A percentile compares a stretch with the other conserved stretches of the same genome.
Conservation (phyloP, 1,140 invertebrate genomes). For the Drosophila parabipectinata region DNA sequence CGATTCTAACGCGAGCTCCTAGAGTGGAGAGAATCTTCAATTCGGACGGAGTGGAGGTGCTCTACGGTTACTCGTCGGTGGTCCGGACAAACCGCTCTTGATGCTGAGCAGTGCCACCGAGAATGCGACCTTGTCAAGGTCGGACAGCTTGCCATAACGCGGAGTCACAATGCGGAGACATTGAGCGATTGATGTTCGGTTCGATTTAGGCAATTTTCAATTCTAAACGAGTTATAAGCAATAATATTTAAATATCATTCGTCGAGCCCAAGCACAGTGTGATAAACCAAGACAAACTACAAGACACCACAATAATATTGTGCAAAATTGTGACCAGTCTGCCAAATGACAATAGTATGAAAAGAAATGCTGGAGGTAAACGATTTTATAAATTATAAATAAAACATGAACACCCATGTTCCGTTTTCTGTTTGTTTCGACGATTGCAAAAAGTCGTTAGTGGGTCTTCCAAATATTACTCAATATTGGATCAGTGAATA, state of each 20-base stretch:
- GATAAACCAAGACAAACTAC: slow-evolving; percentile 48
- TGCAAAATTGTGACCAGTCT: slow-evolving; percentile 58
- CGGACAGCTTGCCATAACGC: slow-evolving; percentile 63
- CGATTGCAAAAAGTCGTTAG: slow-evolving; percentile 34
- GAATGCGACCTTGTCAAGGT: slow-evolving; percentile 72
- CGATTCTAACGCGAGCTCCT: slow-evolving; percentile 51
- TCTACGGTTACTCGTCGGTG: slow-evolving; percentile 77
- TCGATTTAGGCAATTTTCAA: slow-evolving; percentile 57
- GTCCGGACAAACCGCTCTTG: slow-evolving; percentile 60
- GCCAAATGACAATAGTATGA: slow-evolving; percentile 27
- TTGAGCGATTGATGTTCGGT: slow-evolving; percentile 34
- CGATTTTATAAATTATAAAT: slow-evolving; percentile 80
- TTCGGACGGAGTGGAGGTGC: slow-evolving; percentile 76
- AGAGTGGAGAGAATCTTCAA: slow-evolving; percentile 74
- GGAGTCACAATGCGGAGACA: slow-evolving; percentile 20
- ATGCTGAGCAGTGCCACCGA: slow-evolving; percentile 19
- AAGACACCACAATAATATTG: slow-evolving; percentile 50
- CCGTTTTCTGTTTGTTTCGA: slow-evolving; percentile 45
- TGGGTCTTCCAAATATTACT: slow-evolving; percentile 25
- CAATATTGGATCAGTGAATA: slow-evolving; percentile 12
- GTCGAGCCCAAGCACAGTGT: slow-evolving; percentile 43
- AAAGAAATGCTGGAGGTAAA: slow-evolving; percentile 44
- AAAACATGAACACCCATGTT: slow-evolving; percentile 73
- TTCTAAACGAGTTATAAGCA: slow-evolving; percentile 64
- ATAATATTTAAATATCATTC: slow-evolving; percentile 52